phyloP scores from a whole-genome alignment of 2,113 vertebrate genomes.

The Syngnathoides biaculeatus region DNA sequence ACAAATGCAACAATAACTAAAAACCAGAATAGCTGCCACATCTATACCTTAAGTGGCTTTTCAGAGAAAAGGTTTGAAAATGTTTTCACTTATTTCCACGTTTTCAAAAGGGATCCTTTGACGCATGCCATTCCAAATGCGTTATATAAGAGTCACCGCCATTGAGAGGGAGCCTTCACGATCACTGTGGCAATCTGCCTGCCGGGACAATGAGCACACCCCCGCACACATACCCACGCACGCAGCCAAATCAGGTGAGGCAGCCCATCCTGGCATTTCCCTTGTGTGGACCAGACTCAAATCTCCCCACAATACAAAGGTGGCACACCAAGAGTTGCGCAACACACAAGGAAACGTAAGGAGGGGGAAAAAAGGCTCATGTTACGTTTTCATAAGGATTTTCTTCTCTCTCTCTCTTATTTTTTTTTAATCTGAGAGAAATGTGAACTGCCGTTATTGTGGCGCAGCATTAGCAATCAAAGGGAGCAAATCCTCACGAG shows the following conservation, averaged over 20 bases:
- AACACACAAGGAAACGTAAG: not conserved
- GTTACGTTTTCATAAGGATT: not conserved
- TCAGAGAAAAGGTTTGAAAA: too few relatives aligned
- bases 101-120: not conserved
- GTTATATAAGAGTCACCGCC: conserved; percentile 22
- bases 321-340: too few relatives aligned
- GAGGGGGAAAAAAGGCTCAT: not conserved
- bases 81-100: too few relatives aligned
- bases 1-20: too few relatives aligned
- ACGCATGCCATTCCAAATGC: conserved; percentile 27
- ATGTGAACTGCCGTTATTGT: conserved; percentile 6
- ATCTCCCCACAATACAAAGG: too few relatives aligned
- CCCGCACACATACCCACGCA: not conserved
- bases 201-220: conserved; percentile 12
- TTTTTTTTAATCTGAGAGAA: not conserved
- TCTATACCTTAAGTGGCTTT: too few relatives aligned
- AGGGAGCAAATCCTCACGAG: conserved; percentile 12
- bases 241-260: too few relatives aligned
- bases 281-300: too few relatives aligned
- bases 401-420: not conserved
- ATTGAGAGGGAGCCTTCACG: conserved; percentile 11
- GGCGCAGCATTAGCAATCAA: conserved; percentile 2
- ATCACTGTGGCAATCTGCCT: conserved; percentile 22
- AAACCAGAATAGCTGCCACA: too few relatives aligned
- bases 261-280: too few relatives aligned